These are phyloP conservation scores for Chrysodeixis includens DNA, from an alignment of 2,888 invertebrate species.

Conservation along the genomic window DNA sequence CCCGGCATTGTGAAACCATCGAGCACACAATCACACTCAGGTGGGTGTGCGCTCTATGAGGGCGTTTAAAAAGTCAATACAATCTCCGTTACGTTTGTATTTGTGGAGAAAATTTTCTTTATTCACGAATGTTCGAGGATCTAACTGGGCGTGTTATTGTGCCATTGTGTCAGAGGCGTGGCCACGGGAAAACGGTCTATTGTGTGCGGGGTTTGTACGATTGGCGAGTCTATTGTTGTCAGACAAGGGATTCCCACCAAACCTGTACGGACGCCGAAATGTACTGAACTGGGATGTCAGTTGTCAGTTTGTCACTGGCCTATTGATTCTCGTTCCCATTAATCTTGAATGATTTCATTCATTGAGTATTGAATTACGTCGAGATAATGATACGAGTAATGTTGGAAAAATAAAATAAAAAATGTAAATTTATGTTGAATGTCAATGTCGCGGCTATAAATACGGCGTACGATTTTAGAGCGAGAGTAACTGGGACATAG, in stretches of 20 bases:
- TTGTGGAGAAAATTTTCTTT: conserved; percentile 87
- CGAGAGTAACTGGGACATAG: conserved; percentile 40
- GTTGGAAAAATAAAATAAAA: conserved; percentile 20
- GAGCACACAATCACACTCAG: conserved; percentile 85
- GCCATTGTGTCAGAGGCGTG: conserved; percentile 84
- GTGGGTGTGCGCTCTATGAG: conserved; percentile 87
- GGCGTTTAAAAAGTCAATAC: conserved; percentile 89
- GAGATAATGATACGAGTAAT: conserved; percentile 20
- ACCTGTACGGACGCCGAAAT: conserved; percentile 56
- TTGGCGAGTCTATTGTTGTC: conserved; percentile 80
- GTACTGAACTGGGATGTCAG: conserved; percentile 44
- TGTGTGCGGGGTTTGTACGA: conserved; percentile 79
- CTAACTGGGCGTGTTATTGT: conserved; percentile 84
- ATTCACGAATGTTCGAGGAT: conserved; percentile 73
- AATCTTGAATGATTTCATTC: conserved; percentile 26
- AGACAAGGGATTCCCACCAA: conserved; percentile 58
- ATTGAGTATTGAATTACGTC: conserved; percentile 36
- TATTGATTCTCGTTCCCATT: conserved; percentile 40
- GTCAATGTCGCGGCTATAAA: conserved; percentile 58
- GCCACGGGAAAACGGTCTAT: conserved; percentile 83
- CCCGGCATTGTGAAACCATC: conserved; percentile 82
- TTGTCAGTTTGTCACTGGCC: conserved; percentile 39
- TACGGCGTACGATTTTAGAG: conserved; percentile 45
- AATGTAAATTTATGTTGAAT: conserved; percentile 41
- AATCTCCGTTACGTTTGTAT: conserved; percentile 84